Conservation (phyloP, 2,113 vertebrate species). For the Fregetta grallaria region DNA sequence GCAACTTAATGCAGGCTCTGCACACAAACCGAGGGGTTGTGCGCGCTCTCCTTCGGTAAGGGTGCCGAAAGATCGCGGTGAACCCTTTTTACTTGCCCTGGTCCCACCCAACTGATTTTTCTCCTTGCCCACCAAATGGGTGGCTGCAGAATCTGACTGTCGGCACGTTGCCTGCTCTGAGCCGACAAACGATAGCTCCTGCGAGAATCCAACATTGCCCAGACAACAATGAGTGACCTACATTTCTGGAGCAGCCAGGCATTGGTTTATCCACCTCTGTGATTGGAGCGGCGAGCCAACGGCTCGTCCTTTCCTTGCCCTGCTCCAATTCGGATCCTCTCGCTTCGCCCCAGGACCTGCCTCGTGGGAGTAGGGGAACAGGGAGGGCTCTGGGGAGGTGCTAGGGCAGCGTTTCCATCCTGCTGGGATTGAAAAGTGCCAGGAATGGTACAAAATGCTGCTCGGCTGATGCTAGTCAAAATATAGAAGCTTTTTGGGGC, state of each 20-base stretch:
- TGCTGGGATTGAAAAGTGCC: background rate
- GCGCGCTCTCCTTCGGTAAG: rapidly evolving
- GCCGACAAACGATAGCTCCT: background rate
- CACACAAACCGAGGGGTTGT: rapidly evolving
- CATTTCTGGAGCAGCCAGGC: background rate
- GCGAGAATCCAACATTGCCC: background rate
- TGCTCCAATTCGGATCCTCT: background rate
- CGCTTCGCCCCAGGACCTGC: background rate
- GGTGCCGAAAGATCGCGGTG: rapidly evolving
- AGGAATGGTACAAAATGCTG: rapidly evolving
- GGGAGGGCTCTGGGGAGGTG: background rate
- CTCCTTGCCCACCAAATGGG: background rate
- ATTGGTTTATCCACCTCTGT: background rate
- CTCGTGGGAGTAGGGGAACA: rapidly evolving
- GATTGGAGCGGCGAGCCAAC: background rate
- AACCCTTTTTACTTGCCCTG: background rate
- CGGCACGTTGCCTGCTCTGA: background rate
- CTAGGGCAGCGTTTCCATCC: background rate
- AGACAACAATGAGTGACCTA: background rate
- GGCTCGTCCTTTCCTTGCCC: background rate
- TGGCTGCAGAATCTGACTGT: background rate
- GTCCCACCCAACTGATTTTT: background rate
- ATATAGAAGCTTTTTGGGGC: background rate
- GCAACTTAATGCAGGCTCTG: rapidly evolving
- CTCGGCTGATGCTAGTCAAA: background rate